Evolutionary conservation across 2,113 vertebrate species (phyloP), one percentile per base, ranked within the genome.

Genomic region (Mesembrinibis cayennensis): DNA sequence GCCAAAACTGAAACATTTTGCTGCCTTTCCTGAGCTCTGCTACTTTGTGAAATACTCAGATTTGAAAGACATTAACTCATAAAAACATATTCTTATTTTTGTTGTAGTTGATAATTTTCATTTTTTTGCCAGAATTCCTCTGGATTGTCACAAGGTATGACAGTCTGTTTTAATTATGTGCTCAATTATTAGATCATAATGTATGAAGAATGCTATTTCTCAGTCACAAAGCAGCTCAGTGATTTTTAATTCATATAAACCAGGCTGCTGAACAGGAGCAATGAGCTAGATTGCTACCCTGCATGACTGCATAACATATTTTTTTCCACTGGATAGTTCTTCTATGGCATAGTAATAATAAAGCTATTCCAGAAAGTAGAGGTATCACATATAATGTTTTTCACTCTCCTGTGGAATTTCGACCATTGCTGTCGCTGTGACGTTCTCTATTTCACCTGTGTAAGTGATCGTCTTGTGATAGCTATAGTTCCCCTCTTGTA

Each of bases 181-280:
- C 13, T 77, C 40, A 87, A 66, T 87, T 73, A 86, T 91, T 79
- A 14, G n/a, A 34, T 88, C 42, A 66, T 45, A 66, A 61, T 65
- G 2, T 53, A 56, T 73, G 34, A 93, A 66, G 16, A 88, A 65
- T 53, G 25, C 6, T 76, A 42, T 93, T 93, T 82, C n/a, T 87
- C 27, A 80, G 30, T 62, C 45, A 91, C 36, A 77, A 89, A 90
- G 14, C 40, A 82, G 58, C 45, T 91, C 73, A 82, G 27, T 87
- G 71, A 73, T 44, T 95, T 81, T 95, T 94, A 85, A 81, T 85
- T 80, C 45, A 26, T 66, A 83, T 69, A 81, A 90, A 80, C 19
- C 32, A 77, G 25, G 16, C 26, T 92, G 22, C 34, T 90, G 66
- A 95, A 63, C 42, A 86, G 40, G 10, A 94, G 26, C 58, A 86